Conservation (phyloP, 2,888 invertebrate species). For the Shargacucullia verbasci region DNA sequence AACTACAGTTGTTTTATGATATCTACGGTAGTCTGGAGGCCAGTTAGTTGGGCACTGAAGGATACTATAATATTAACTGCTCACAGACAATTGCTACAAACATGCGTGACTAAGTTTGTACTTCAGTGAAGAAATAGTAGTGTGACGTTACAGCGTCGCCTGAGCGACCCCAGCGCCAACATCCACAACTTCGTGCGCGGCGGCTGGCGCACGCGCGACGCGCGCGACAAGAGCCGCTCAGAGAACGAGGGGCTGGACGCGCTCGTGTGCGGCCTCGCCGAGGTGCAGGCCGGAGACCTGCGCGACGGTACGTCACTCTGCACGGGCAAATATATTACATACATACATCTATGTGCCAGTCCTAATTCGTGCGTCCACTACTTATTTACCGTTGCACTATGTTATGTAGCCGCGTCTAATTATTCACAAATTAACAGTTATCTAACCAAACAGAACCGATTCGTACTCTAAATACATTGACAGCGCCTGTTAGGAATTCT, state of each 20-base stretch:
- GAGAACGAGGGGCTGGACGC: slow-evolving; percentile 97
- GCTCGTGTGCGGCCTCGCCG: slow-evolving; percentile 94
- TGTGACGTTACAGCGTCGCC: slow-evolving; percentile 89
- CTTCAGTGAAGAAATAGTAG: no score
- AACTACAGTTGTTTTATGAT: no score
- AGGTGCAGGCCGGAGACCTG: slow-evolving; percentile 98
- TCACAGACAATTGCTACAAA: no score
- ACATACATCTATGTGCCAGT: neutral
- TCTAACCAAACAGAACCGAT: neutral
- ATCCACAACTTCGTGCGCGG: slow-evolving; percentile 95
- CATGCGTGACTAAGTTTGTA: no score
- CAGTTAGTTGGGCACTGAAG: no score
- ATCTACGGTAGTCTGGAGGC: no score
- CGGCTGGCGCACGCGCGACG: slow-evolving; percentile 93
- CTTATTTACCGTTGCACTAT: neutral
- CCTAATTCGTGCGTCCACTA: neutral
- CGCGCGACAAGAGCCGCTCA: slow-evolving; percentile 93
- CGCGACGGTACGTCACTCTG: slow-evolving; percentile 78
- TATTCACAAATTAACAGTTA: neutral
- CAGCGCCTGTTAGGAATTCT: slow-evolving; percentile 21
- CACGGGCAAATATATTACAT: no score
- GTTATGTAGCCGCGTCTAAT: neutral
- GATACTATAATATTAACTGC: no score
- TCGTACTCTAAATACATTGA: slow-evolving; percentile 12
- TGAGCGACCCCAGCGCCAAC: slow-evolving; percentile 98